phyloP scores from a whole-genome alignment of 2,888 invertebrate genomes.

The Acanthacorydalis orientalis region DNA sequence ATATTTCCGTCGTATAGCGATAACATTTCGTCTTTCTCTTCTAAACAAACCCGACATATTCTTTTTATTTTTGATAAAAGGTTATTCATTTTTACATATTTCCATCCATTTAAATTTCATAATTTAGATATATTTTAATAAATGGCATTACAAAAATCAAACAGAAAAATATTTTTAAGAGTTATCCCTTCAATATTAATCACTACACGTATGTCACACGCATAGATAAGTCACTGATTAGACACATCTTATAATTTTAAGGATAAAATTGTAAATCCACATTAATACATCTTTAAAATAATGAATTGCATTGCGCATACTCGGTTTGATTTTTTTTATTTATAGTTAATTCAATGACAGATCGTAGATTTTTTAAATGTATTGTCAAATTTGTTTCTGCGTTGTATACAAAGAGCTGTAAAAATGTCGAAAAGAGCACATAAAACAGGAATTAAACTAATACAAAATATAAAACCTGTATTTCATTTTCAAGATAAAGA shows the following conservation, averaged over 20 bases:
- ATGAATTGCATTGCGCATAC: not conserved
- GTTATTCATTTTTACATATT: not conserved
- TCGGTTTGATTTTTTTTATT: not conserved
- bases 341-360: not conserved
- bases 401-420: not conserved
- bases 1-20: not conserved
- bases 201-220: too few relatives aligned
- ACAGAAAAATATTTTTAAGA: too few relatives aligned
- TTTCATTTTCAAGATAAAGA: conserved; percentile 58
- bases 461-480: conserved; percentile 21
- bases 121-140: not conserved
- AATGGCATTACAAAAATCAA: not conserved
- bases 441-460: not conserved
- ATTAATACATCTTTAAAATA: too few relatives aligned
- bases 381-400: too few relatives aligned
- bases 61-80: not conserved
- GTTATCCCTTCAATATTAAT: too few relatives aligned
- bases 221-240: too few relatives aligned
- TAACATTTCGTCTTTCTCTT: not conserved
- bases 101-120: not conserved
- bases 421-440: not conserved
- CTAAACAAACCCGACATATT: conserved; percentile 4
- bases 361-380: not conserved
- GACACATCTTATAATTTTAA: too few relatives aligned
- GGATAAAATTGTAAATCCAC: too few relatives aligned